A percentile compares a stretch with the other conserved stretches of the same genome.
Conservation (phyloP, 2,888 invertebrate genomes). For the Elysia crispata region DNA sequence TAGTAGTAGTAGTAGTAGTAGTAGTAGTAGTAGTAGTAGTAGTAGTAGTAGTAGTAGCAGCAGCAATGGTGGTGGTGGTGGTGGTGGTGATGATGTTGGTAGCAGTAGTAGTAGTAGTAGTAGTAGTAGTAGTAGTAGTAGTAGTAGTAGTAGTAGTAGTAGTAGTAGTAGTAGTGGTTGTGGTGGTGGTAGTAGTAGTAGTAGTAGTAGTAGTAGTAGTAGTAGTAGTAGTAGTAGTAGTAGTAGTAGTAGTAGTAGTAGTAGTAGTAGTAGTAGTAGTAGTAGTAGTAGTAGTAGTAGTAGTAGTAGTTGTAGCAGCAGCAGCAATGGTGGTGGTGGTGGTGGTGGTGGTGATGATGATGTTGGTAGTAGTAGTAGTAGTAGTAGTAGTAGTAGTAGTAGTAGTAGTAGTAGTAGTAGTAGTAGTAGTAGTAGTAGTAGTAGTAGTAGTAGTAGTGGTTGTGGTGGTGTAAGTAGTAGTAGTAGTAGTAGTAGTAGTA, state of each 20-base stretch:
- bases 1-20: not conserved
- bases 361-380: too few relatives aligned
- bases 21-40: not conserved
- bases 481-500: slow-evolving; percentile 50
- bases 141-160: slow-evolving; percentile 15
- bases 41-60: not conserved
- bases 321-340: too few relatives aligned
- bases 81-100: too few relatives aligned
- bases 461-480: too few relatives aligned
- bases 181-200: too few relatives aligned
- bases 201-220: slow-evolving; percentile 23
- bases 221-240: slow-evolving; percentile 34
- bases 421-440: too few relatives aligned
- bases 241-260: slow-evolving; percentile 49
- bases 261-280: slow-evolving; percentile 49
- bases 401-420: slow-evolving; percentile 45
- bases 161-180: too few relatives aligned
- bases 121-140: slow-evolving; percentile 36
- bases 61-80: slow-evolving; percentile 11
- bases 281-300: slow-evolving; percentile 50
- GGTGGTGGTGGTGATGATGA: too few relatives aligned
- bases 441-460: too few relatives aligned
- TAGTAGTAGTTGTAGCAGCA: too few relatives aligned
- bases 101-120: too few relatives aligned
- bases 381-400: slow-evolving; percentile 49